Evolutionary conservation across 2,888 invertebrate genomes (phyloP).

Genomic region (Agonopterix alstromeriana): DNA sequence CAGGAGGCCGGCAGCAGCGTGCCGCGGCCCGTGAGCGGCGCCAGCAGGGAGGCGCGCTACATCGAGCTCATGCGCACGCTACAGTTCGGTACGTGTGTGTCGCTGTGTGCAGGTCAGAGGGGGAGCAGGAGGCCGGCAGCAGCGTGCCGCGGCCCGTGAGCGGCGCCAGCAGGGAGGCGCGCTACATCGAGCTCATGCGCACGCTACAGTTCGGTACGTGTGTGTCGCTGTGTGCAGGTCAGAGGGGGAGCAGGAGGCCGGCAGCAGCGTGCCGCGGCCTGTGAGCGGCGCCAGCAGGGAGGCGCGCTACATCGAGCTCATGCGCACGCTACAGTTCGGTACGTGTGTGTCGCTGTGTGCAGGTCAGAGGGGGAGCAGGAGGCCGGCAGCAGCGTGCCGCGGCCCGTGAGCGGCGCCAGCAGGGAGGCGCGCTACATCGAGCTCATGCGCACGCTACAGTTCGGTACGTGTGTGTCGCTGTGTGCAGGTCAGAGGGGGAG

Average conservation of each 20-base stretch:
- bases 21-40: constrained; percentile 39
- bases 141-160: constrained; percentile 38
- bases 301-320: constrained; percentile 86
- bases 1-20: constrained; percentile 40
- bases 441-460: constrained; percentile 92
- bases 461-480: constrained; percentile 78
- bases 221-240: constrained; percentile 53
- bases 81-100: constrained; percentile 85
- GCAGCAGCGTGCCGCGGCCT: constrained; percentile 33
- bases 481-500: constrained; percentile 55
- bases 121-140: constrained; percentile 45
- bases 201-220: constrained; percentile 88
- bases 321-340: constrained; percentile 95
- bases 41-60: constrained; percentile 78
- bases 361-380: constrained; percentile 52
- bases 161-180: constrained; percentile 59
- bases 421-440: constrained; percentile 83
- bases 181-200: constrained; percentile 92
- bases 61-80: constrained; percentile 91
- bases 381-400: constrained; percentile 34
- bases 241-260: constrained; percentile 50
- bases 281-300: constrained; percentile 53
- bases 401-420: constrained; percentile 43
- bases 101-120: constrained; percentile 56
- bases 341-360: constrained; percentile 47